phyloP scores from a whole-genome alignment of 2,888 invertebrate genomes.

The Drosophila hamatofila region DNA sequence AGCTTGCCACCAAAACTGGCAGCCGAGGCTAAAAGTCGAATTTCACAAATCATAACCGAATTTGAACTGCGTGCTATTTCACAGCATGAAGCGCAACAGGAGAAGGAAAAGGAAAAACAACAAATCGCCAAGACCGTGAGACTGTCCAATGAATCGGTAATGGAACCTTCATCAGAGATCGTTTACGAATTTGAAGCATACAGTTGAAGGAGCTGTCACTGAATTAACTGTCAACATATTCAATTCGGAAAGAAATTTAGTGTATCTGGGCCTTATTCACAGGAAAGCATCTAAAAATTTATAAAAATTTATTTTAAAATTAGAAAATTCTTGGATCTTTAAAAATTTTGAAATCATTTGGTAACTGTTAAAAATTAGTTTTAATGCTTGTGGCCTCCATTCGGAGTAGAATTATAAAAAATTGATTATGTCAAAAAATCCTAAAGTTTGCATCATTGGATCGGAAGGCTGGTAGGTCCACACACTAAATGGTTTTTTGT shows the following conservation, averaged over 20 bases:
- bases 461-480: conserved; percentile 67
- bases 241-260: background rate
- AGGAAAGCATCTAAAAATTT: conserved; percentile 26
- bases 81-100: conserved; percentile 62
- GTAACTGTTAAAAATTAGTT: conserved; percentile 8
- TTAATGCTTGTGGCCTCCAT: conserved; percentile 19
- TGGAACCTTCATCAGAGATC: conserved; percentile 35
- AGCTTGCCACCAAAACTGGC: conserved; percentile 78
- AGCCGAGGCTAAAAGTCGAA: conserved; percentile 77
- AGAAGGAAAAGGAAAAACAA: conserved; percentile 18
- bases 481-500: background rate
- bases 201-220: conserved; percentile 39
- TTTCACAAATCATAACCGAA: conserved; percentile 78
- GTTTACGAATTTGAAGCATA: conserved; percentile 63
- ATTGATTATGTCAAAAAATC: conserved; percentile 47
- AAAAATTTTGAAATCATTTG: conserved; percentile 7
- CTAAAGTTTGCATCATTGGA: conserved; percentile 72
- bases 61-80: conserved; percentile 81
- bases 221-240: conserved; percentile 29
- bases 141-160: conserved; percentile 14
- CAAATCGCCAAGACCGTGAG: conserved; percentile 11
- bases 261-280: conserved; percentile 22
- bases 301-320: conserved; percentile 35
- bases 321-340: background rate
- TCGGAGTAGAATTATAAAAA: conserved; percentile 26